A percentile compares a stretch with the other conserved stretches of the same genome.
Conservation (phyloP, 2,797 vertebrate genomes). For the Momotus momota region DNA sequence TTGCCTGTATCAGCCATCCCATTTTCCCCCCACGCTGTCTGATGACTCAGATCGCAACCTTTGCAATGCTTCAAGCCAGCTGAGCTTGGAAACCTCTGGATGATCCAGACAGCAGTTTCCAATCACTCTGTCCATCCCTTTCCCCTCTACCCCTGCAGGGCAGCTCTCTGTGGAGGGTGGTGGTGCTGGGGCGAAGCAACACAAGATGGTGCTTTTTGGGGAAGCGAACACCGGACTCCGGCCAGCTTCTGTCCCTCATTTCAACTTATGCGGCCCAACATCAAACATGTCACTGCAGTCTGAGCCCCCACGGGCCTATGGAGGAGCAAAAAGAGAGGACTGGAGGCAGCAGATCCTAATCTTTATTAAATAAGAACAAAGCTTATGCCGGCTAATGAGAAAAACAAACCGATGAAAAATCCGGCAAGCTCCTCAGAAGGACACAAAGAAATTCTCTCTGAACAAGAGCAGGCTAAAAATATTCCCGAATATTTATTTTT, state of each 20-base stretch:
- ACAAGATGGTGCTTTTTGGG: neutral
- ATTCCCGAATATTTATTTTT: slow-evolving; percentile 60
- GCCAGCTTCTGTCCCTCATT: slow-evolving; percentile 47
- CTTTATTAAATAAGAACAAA: slow-evolving; percentile 81
- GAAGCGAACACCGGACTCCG: neutral
- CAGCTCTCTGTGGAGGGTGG: neutral
- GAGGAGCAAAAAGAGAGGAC: slow-evolving; percentile 71
- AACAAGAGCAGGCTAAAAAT: slow-evolving; percentile 73
- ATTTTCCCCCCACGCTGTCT: slow-evolving; percentile 48
- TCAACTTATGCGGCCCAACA: slow-evolving; percentile 36
- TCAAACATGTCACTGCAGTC: slow-evolving; percentile 67
- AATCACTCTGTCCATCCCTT: neutral
- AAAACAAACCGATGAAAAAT: slow-evolving; percentile 78
- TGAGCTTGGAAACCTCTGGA: neutral
- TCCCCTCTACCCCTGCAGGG: neutral
- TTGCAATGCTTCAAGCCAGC: neutral
- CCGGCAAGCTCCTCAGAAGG: slow-evolving; percentile 66
- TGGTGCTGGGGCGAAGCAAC: accelerated
- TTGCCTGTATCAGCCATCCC: slow-evolving; percentile 59
- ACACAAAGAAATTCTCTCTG: slow-evolving; percentile 75
- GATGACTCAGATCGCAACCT: neutral
- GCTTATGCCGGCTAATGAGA: slow-evolving; percentile 76
- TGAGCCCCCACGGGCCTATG: slow-evolving; percentile 55
- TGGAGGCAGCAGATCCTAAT: slow-evolving; percentile 78
- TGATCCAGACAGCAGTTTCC: neutral